Conservation (phyloP, 2,888 invertebrate species). For the Drosophila cognata region DNA sequence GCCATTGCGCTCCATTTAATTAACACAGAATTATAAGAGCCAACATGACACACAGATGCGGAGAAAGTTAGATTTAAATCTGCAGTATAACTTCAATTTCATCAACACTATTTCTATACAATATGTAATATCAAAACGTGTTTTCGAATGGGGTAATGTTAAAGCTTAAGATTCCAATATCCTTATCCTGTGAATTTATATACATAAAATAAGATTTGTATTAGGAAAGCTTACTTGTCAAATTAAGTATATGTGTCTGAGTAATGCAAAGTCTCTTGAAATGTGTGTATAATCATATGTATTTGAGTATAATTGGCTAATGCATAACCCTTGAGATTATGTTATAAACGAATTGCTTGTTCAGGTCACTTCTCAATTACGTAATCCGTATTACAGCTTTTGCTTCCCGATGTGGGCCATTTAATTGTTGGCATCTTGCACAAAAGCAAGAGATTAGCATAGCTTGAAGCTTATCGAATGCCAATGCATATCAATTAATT, state of each 20-base stretch:
- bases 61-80: no score
- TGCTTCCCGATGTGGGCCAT: constrained; percentile 14
- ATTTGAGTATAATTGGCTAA: neutral
- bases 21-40: constrained; percentile 26
- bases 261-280: neutral
- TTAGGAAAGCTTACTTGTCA: neutral
- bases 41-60: constrained; percentile 13
- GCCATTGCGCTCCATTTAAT: constrained; percentile 49
- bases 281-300: neutral
- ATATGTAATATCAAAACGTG: neutral
- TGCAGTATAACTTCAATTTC: neutral
- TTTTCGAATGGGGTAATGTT: neutral
- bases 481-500: constrained; percentile 54
- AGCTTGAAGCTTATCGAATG: constrained; percentile 34
- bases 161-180: neutral
- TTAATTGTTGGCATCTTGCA: constrained; percentile 32
- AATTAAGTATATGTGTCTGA: neutral
- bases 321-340: neutral
- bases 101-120: neutral
- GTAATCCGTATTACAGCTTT: constrained; percentile 21
- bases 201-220: neutral
- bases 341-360: constrained; percentile 21
- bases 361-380: constrained; percentile 26
- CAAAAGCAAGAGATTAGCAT: neutral
- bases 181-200: neutral